phyloP scores from a whole-genome alignment of 2,888 invertebrate genomes.

The Stratiomys singularior region DNA sequence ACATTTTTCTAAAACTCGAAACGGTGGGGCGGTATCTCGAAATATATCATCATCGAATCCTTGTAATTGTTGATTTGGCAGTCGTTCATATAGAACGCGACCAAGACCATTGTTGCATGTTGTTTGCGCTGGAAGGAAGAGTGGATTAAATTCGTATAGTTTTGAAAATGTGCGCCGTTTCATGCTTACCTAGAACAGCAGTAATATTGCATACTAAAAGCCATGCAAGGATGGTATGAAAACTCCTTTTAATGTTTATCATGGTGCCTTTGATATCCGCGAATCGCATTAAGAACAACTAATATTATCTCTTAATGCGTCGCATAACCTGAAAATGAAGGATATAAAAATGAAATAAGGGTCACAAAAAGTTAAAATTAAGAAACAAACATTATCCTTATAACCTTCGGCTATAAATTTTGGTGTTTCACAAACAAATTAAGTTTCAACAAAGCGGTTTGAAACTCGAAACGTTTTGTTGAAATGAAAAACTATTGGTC shows the following conservation, averaged over 20 bases:
- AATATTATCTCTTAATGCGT: constrained; percentile 38
- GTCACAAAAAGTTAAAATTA: too few relatives aligned
- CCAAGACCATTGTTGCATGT: constrained; percentile 92
- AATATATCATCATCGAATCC: constrained; percentile 90
- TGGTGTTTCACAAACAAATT: too few relatives aligned
- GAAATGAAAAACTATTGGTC: too few relatives aligned
- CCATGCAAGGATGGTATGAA: constrained; percentile 42
- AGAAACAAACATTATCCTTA: too few relatives aligned
- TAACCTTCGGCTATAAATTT: too few relatives aligned
- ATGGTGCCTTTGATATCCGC: neutral
- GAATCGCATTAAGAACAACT: neutral
- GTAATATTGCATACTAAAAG: constrained; percentile 50
- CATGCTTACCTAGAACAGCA: constrained; percentile 50
- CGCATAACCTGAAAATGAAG: constrained; percentile 41
- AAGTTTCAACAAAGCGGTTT: too few relatives aligned
- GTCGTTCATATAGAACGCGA: constrained; percentile 85
- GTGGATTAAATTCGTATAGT: neutral
- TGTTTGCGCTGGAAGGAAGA: constrained; percentile 71
- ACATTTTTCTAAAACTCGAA: constrained; percentile 88
- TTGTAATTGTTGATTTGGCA: constrained; percentile 89
- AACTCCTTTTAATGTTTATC: constrained; percentile 12
- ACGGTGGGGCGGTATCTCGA: constrained; percentile 84
- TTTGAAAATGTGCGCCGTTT: neutral
- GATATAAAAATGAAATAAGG: too few relatives aligned
- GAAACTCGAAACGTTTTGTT: too few relatives aligned